phyloP scores from a whole-genome alignment of 2,888 invertebrate species.

The Euzophera pinguis region DNA sequence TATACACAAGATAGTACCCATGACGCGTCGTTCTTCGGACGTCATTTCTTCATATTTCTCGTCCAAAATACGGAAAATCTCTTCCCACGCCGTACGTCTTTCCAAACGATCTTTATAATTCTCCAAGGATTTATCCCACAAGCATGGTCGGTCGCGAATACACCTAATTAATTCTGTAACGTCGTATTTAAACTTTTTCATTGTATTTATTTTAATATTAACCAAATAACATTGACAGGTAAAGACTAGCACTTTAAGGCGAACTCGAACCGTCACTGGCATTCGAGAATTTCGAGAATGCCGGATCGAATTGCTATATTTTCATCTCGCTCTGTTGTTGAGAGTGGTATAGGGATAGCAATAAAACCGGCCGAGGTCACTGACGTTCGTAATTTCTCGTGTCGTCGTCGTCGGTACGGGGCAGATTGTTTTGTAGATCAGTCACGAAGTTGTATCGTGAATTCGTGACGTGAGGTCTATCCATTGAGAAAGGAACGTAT shows the following conservation, averaged over 20 bases:
- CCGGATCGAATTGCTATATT: neutral
- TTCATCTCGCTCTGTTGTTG: neutral
- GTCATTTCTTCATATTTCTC: constrained; percentile 53
- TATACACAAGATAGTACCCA: too few relatives aligned
- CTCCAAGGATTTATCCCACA: constrained; percentile 66
- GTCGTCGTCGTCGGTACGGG: neutral
- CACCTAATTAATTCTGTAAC: constrained; percentile 47
- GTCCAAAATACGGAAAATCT: constrained; percentile 56
- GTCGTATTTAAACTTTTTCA: constrained; percentile 62
- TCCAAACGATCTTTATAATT: constrained; percentile 64
- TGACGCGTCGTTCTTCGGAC: constrained; percentile 46
- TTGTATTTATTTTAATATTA: constrained; percentile 24
- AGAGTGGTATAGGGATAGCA: neutral
- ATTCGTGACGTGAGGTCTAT: too few relatives aligned
- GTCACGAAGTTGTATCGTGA: neutral
- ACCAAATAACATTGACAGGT: neutral
- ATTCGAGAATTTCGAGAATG: neutral
- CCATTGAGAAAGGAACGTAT: too few relatives aligned
- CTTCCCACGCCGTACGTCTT: constrained; percentile 59
- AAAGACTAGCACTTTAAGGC: neutral
- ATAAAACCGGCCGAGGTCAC: neutral
- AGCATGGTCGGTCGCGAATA: constrained; percentile 52
- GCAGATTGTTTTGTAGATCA: too few relatives aligned
- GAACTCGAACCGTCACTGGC: neutral
- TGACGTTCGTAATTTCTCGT: neutral